Percentiles rank a stretch among this genome's conserved stretches.
Conservation (phyloP, 2,113 vertebrate species). For the Trichechus manatus region DNA sequence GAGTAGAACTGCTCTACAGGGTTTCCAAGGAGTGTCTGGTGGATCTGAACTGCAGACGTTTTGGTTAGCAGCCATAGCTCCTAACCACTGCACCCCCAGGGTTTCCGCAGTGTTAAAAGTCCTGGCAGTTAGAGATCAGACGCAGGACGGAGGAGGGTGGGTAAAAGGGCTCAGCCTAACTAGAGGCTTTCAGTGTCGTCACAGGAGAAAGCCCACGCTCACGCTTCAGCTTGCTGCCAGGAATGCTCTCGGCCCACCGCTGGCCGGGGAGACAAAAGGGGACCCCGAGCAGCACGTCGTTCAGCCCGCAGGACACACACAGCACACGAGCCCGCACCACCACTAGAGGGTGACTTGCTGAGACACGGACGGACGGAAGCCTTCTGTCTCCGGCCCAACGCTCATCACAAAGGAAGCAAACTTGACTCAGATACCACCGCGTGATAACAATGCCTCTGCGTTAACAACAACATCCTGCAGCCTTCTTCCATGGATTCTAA, state of each 20-base stretch:
- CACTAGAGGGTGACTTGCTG: no score
- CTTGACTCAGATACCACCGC: neutral
- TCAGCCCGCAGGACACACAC: neutral
- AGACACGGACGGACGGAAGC: neutral
- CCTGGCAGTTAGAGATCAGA: neutral
- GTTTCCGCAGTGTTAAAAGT: no score
- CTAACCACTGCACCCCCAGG: no score
- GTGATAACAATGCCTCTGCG: neutral
- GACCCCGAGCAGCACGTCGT: neutral
- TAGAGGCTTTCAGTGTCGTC: accelerated
- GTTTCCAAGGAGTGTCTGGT: no score
- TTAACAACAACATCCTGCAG: neutral
- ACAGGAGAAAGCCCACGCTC: neutral
- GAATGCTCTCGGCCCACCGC: neutral
- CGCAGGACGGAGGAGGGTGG: accelerated
- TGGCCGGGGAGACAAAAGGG: neutral
- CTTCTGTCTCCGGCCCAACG: neutral
- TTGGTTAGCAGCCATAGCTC: no score
- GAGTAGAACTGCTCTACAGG: no score
- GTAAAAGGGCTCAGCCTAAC: neutral
- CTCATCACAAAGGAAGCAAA: neutral
- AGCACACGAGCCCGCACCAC: neutral
- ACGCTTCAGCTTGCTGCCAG: neutral
- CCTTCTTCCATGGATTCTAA: neutral
- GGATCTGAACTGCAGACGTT: no score